Base-by-base conservation (phyloP, 2,888 invertebrate genomes). In the Zaprionus bogoriensis region DNA sequence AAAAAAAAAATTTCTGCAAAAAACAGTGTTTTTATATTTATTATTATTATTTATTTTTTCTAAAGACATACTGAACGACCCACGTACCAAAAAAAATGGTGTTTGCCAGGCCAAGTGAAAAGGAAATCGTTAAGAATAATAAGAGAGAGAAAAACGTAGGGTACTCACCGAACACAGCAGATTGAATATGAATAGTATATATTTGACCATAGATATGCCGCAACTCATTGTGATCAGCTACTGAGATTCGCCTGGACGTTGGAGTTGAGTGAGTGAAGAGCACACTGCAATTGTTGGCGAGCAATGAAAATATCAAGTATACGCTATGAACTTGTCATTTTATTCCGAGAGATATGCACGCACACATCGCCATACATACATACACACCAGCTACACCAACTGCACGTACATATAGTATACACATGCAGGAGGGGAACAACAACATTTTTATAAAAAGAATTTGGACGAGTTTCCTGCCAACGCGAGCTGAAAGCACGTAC, bases 131-230 rank as follows among this genome's bases (percentile, higher is more conserved):
- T 10, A 7, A 63, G 23, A 53, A 60, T 58, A 58, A 58, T 17
- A 3, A 7, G 32, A 9, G 17, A 41, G 57, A 55, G 58, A n/a
- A 17, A 44, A n/a, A 48, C n/a, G 50, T 6, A 36, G 39, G 47
- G 46, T 61, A 95, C 95, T 95, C 91, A 95, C 95, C 93, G 95
- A 94, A 87, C 95, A 95, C 65, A 95, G 88, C 83, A 95, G 91
- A 91, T 96, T 96, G 91, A 96, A 95, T 91, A 95, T 93, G 91
- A 96, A 96, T 87, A 96, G 93, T 86, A 96, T 93, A 92, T 95
- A 96, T 93, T 96, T 96, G 89, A 96, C 93, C 92, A 95, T 94
- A 91, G 94, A 94, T 92, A 94, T 94, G 91, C 94, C 95, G 91
- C 94, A 94, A 91, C 93, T 93, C 94, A 94, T 94, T 89, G 92